Evolutionary conservation across 2,113 vertebrate species (phyloP), one percentile per base, ranked within the genome.

Genomic region (Clarias magur): DNA sequence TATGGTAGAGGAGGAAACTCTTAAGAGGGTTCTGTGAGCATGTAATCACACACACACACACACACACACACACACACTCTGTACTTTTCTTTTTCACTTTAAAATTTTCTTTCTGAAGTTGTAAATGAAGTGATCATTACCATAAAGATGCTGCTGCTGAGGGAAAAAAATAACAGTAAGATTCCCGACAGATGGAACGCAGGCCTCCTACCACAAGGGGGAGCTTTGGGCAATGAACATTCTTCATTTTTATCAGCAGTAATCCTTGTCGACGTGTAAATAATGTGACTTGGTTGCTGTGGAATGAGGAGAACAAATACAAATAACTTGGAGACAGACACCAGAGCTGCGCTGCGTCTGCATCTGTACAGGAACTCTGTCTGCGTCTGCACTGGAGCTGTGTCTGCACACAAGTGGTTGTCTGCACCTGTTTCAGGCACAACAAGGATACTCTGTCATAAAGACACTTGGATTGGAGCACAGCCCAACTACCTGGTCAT

Each of bases 201-300:
- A 2, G 9, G 34, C 54, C 19, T 84, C 67, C 67, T 12, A 68
- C 67, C 84, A 60, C n/a, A 15, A 65, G 84, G 17, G 42, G 62
- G 73, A 17, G 34, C 60, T 56, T 60, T 80, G 75, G 34, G 38
- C 17, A 62, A 34, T 56, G 6, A 34, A 80, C 82, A 21, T n/a
- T 23, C 9, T 19, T 59, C 16, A 60, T 30, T 82, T 62, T 23
- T 13, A 65, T 48, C 75, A 59, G 63, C 54, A 8, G 5, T 30
- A 13, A 42, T 48, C 8, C 21, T 30, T 38, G 3, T 59, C 15
- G 57, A 84, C 85, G 42, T 95, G 94, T 95, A 95, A 94, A 95
- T 95, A 95, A 81, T 56, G 86, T 82, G 79, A 87, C 84, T 78
- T 84, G 27, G 11, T 75, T 78, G 67, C 17, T 67, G 30, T 76